A percentile compares a stretch with the other conserved stretches of the same genome.
Evolutionary conservation across 2,797 vertebrate genomes (phyloP).

Genomic region (Oreonectes daqikongensis): DNA sequence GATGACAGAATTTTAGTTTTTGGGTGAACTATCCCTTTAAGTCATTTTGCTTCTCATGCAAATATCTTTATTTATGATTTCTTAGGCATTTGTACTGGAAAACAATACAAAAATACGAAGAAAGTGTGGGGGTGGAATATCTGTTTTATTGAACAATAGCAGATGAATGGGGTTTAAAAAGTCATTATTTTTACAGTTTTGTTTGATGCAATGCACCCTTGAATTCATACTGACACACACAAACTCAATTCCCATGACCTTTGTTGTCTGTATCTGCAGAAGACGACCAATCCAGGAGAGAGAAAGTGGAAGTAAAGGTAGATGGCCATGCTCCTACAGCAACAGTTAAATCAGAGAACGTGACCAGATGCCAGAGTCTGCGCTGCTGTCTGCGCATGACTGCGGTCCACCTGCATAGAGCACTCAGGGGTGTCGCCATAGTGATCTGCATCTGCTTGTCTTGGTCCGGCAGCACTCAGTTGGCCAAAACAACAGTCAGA

Average conservation of each 20-base stretch:
- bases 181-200: too few species aligned
- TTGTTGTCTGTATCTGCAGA: slow-evolving; percentile 41
- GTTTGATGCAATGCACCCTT: background rate
- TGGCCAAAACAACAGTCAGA: slow-evolving; percentile 91
- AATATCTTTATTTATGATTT: too few species aligned
- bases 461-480: slow-evolving; percentile 92
- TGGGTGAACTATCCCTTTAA: too few species aligned
- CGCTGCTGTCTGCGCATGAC: slow-evolving; percentile 83
- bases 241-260: slow-evolving; percentile 5
- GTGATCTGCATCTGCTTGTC: slow-evolving; percentile 90
- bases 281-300: slow-evolving; percentile 39
- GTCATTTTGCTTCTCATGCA: too few species aligned
- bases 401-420: slow-evolving; percentile 79
- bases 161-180: too few species aligned
- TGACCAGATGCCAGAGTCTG: slow-evolving; percentile 64
- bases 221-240: background rate
- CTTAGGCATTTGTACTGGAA: too few species aligned
- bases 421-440: slow-evolving; percentile 88
- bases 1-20: too few species aligned
- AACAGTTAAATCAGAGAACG: slow-evolving; percentile 56
- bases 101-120: too few species aligned
- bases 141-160: too few species aligned
- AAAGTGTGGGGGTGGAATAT: too few species aligned
- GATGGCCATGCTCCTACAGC: slow-evolving; percentile 31
- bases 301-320: slow-evolving; percentile 48